Conservation (phyloP, 2,888 invertebrate species). For the Odiellus spinosus region DNA sequence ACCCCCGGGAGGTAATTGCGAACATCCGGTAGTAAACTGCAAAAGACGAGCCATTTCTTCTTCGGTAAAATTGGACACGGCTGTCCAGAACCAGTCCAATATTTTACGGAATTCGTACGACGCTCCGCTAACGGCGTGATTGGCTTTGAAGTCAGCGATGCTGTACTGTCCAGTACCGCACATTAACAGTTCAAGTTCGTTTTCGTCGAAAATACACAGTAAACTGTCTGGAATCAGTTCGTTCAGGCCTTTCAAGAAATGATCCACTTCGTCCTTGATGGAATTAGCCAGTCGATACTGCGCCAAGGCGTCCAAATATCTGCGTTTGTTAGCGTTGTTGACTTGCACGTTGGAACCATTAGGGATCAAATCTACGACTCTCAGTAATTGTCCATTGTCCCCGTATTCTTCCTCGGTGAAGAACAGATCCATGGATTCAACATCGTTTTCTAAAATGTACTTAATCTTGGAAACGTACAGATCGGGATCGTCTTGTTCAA, state of each 20-base stretch:
- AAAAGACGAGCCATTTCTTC: slow-evolving; percentile 82
- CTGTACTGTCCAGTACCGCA: slow-evolving; percentile 88
- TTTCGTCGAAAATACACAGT: slow-evolving; percentile 86
- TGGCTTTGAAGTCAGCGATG: slow-evolving; percentile 71
- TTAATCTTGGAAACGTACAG: slow-evolving; percentile 81
- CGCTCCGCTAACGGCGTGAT: slow-evolving; percentile 68
- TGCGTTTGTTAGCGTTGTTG: slow-evolving; percentile 54
- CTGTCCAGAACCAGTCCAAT: slow-evolving; percentile 80
- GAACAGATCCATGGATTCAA: slow-evolving; percentile 69
- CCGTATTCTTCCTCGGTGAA: slow-evolving; percentile 84
- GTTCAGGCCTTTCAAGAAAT: slow-evolving; percentile 75
- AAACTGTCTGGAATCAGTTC: slow-evolving; percentile 82
- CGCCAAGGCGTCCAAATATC: slow-evolving; percentile 56
- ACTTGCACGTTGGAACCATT: slow-evolving; percentile 61
- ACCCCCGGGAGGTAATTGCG: slow-evolving; percentile 77
- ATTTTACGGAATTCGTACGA: slow-evolving; percentile 56
- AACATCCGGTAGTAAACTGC: slow-evolving; percentile 57
- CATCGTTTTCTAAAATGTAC: slow-evolving; percentile 77
- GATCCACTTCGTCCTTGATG: slow-evolving; percentile 65
- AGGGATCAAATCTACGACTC: slow-evolving; percentile 61
- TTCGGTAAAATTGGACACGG: slow-evolving; percentile 69
- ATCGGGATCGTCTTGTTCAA: slow-evolving; percentile 90
- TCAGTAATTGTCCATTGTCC: slow-evolving; percentile 51
- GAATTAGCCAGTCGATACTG: slow-evolving; percentile 70
- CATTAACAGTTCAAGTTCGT: slow-evolving; percentile 80